Percentiles rank a stretch among this genome's conserved stretches.
These are phyloP conservation scores for Macrotrachela quadricornifera DNA, from an alignment of 1,140 invertebrate genomes.

Conservation along the genomic window DNA sequence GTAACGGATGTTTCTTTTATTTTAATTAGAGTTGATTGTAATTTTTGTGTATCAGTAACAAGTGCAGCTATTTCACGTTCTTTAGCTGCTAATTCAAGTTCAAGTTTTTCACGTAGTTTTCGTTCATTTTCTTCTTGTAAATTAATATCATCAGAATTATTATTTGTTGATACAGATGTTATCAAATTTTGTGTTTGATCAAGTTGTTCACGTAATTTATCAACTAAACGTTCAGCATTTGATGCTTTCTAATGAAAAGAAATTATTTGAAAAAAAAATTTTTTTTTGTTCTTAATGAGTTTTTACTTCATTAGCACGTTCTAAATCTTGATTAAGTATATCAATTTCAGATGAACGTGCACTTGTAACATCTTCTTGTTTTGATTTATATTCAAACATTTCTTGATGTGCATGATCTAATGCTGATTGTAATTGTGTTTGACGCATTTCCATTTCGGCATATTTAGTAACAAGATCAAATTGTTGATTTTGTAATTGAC, in stretches of 20 bases:
- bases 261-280: too few species aligned
- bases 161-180: too few species aligned
- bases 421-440: slow-evolving; percentile 9
- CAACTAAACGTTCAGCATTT: slow-evolving; percentile 2
- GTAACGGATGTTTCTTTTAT: slow-evolving; percentile 43
- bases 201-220: not conserved
- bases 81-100: slow-evolving; percentile 69
- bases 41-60: slow-evolving; percentile 65
- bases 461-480: slow-evolving; percentile 6
- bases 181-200: not conserved
- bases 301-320: slow-evolving; percentile 26
- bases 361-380: slow-evolving; percentile 32
- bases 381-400: slow-evolving; percentile 32
- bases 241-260: not conserved
- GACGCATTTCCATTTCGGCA: not conserved
- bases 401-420: slow-evolving; percentile 31
- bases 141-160: too few species aligned
- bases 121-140: too few species aligned
- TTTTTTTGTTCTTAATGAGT: too few species aligned
- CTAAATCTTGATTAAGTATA: slow-evolving; percentile 30
- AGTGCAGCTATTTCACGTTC: slow-evolving; percentile 86
- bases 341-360: slow-evolving; percentile 34
- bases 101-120: slow-evolving; percentile 28
- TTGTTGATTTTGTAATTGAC: slow-evolving; percentile 27
- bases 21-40: slow-evolving; percentile 56